These are phyloP conservation scores for Trichopoda pennipes DNA, from an alignment of 2,888 invertebrate genomes.

Conservation along the genomic window DNA sequence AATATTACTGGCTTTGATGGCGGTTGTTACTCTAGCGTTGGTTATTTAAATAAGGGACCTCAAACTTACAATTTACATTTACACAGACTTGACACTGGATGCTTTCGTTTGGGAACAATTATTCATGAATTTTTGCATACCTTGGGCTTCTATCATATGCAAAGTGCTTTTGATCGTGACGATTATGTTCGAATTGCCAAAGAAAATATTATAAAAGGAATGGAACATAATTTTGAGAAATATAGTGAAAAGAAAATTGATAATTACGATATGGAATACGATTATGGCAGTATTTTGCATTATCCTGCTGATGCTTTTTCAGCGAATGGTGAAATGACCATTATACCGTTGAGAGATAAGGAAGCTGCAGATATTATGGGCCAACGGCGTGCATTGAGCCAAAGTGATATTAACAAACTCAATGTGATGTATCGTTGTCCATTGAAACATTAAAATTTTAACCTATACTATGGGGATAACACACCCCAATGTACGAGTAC, in stretches of 20 bases:
- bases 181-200: constrained; percentile 84
- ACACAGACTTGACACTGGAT: constrained; percentile 74
- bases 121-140: constrained; percentile 90
- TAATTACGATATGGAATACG: constrained; percentile 86
- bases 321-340: constrained; percentile 85
- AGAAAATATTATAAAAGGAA: constrained; percentile 82
- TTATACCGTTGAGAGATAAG: constrained; percentile 81
- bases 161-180: constrained; percentile 88
- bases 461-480: too few species aligned
- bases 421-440: constrained; percentile 77
- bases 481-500: too few species aligned
- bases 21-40: constrained; percentile 90
- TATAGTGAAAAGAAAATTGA: constrained; percentile 82
- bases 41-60: constrained; percentile 82
- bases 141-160: constrained; percentile 90
- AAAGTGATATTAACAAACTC: constrained; percentile 75
- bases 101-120: constrained; percentile 82
- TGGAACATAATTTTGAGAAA: constrained; percentile 86
- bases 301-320: constrained; percentile 88
- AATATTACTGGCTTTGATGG: constrained; percentile 75
- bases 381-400: constrained; percentile 74
- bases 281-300: constrained; percentile 91
- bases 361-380: constrained; percentile 71
- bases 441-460: constrained; percentile 56
- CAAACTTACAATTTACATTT: constrained; percentile 77